Percentiles rank a stretch among this genome's conserved stretches.
These are phyloP conservation scores for Galago senegalensis DNA, from an alignment of 2,797 vertebrate species.

Conservation along the genomic window DNA sequence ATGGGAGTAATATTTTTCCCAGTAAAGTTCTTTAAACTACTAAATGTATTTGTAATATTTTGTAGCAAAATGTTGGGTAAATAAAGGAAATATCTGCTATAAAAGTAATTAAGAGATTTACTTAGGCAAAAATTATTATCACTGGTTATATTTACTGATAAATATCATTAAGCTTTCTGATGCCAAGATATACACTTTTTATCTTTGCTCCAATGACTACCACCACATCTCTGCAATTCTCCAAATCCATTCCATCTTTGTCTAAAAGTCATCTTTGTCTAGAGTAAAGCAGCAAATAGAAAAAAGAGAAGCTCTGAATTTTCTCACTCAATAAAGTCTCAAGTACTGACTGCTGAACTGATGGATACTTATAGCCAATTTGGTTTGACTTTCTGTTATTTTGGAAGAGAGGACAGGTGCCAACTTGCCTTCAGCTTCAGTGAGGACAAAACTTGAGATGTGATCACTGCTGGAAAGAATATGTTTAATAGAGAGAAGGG, in stretches of 20 bases:
- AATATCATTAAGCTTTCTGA: not conserved
- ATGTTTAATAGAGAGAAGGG: not conserved
- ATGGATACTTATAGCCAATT: not conserved
- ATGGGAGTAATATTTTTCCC: not conserved
- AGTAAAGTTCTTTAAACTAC: not conserved
- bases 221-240: conserved; percentile 14
- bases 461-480: not conserved
- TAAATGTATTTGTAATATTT: not conserved
- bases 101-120: not conserved
- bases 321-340: not conserved
- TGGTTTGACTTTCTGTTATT: conserved; percentile 20
- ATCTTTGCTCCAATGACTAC: not conserved
- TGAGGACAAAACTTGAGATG: not conserved
- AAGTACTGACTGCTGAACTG: not conserved
- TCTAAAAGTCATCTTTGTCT: not conserved
- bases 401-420: not conserved
- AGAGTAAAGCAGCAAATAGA: not conserved
- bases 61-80: not conserved
- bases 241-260: not conserved
- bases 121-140: not conserved
- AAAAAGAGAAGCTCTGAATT: conserved; percentile 11
- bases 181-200: not conserved
- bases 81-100: not conserved
- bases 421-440: not conserved
- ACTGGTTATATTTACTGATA: not conserved